A percentile compares a stretch with the other conserved stretches of the same genome.
Conservation (phyloP, 2,797 vertebrate species). For the Pygocentrus nattereri region DNA sequence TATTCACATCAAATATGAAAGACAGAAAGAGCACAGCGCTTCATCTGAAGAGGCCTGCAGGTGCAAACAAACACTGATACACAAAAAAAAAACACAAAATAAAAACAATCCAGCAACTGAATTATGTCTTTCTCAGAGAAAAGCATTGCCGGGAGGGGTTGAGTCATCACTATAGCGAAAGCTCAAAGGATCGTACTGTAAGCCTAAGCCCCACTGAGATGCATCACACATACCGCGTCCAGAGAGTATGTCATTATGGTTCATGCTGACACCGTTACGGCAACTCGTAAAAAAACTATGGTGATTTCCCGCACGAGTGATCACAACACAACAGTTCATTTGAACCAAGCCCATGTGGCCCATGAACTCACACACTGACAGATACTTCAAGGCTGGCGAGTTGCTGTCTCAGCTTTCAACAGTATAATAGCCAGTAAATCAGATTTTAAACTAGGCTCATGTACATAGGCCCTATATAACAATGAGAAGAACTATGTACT, state of each 20-base stretch:
- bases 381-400: neutral
- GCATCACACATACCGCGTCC: constrained; percentile 22
- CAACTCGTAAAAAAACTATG: neutral
- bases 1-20: constrained; percentile 11
- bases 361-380: neutral
- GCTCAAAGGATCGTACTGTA: constrained; percentile 25
- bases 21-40: neutral
- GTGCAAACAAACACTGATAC: constrained; percentile 31
- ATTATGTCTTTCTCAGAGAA: constrained; percentile 1
- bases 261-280: constrained; percentile 30
- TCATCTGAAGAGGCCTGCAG: constrained; percentile 19
- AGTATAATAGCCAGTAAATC: neutral
- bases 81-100: constrained; percentile 12
- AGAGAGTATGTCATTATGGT: constrained; percentile 32
- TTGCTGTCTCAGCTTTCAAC: neutral
- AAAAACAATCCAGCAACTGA: neutral
- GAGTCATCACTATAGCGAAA: constrained; percentile 42
- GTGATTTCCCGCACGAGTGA: constrained; percentile 19
- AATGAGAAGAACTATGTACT: neutral
- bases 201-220: constrained; percentile 21
- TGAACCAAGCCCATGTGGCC: constrained; percentile 5
- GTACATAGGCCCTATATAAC: neutral
- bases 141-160: neutral
- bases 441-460: neutral
- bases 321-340: constrained; percentile 25